Conservation (phyloP, 1,140 invertebrate genomes). For the Gonioctena quinquepunctata region DNA sequence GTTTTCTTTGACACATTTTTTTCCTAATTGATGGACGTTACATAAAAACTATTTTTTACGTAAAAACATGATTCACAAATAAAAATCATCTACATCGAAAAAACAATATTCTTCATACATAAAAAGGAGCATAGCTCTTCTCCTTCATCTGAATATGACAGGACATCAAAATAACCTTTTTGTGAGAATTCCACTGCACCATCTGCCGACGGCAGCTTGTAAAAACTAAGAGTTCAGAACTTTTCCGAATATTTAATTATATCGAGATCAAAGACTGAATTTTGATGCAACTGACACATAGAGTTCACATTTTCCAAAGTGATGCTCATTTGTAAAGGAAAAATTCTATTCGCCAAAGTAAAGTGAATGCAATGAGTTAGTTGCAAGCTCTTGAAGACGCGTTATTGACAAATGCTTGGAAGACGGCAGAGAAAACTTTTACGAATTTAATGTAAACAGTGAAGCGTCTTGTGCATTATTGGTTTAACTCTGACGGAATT, state of each 20-base stretch:
- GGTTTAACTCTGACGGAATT: not conserved
- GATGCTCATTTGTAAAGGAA: not conserved
- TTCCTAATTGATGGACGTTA: too few species aligned
- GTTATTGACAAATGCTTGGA: not conserved
- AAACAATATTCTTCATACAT: too few species aligned
- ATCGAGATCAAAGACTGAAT: not conserved
- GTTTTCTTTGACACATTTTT: too few species aligned
- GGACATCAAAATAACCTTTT: too few species aligned
- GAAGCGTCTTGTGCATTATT: not conserved
- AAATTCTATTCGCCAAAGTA: not conserved
- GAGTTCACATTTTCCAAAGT: too few species aligned
- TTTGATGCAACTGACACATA: not conserved
- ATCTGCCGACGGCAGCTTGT: not conserved
- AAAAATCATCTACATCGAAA: too few species aligned
- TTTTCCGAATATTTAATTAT: not conserved
- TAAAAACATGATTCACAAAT: too few species aligned
- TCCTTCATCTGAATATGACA: too few species aligned
- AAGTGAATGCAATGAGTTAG: not conserved
- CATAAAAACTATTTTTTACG: too few species aligned
- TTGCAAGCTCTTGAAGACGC: not conserved
- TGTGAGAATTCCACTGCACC: too few species aligned
- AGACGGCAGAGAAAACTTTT: not conserved
- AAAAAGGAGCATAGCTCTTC: too few species aligned
- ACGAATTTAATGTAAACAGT: not conserved
- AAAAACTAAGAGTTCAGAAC: not conserved